phyloP scores from a whole-genome alignment of 2,113 vertebrate species.

The Porphyrio hochstetteri region DNA sequence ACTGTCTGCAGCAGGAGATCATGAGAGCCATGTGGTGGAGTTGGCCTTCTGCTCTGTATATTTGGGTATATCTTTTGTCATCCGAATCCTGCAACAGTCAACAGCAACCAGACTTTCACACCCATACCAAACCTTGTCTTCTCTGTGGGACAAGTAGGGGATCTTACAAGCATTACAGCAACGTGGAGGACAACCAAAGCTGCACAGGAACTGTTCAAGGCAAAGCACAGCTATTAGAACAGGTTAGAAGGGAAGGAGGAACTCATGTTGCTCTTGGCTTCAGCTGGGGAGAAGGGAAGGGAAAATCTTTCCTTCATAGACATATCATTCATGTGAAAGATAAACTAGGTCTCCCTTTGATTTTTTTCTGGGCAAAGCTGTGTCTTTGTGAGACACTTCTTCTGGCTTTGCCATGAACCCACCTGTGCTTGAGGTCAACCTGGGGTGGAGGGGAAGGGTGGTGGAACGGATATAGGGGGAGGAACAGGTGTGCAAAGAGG shows the following conservation, averaged over 20 bases:
- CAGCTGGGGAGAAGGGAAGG: background rate
- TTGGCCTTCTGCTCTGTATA: background rate
- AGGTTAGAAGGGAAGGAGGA: background rate
- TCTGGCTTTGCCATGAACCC: background rate
- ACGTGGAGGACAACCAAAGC: background rate
- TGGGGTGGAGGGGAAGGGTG: background rate
- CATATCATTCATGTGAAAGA: background rate
- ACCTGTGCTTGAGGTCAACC: background rate
- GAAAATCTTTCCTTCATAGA: background rate
- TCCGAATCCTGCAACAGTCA: background rate
- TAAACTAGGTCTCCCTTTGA: background rate
- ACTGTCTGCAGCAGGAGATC: background rate
- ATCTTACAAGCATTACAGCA: background rate
- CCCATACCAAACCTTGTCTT: background rate
- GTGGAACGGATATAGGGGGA: background rate
- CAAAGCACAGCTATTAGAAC: background rate
- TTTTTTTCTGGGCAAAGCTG: background rate
- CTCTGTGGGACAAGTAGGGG: background rate
- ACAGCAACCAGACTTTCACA: background rate
- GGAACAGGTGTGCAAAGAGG: background rate
- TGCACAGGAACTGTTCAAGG: background rate
- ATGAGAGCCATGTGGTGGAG: background rate
- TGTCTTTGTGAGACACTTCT: fast-evolving
- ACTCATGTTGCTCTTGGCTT: background rate
- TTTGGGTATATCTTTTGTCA: background rate